Evolutionary conservation across 2,888 invertebrate species (phyloP).

Genomic region (Stegana nigrithorax): DNA sequence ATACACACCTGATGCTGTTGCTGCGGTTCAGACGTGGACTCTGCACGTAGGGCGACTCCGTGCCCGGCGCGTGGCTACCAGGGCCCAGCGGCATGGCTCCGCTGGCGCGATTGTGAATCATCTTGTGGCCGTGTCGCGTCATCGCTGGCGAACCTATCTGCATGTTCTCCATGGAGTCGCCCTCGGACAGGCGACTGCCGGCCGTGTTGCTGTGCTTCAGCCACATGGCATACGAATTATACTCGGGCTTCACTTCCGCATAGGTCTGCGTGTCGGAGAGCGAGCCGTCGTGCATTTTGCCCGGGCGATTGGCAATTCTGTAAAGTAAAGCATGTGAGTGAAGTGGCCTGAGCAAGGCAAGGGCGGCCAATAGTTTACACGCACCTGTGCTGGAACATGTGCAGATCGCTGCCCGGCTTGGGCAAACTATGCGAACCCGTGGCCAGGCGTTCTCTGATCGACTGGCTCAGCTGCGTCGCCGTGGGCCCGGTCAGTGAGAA

Average conservation of each 20-base stretch:
- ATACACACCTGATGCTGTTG: slow-evolving; percentile 88
- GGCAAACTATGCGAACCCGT: slow-evolving; percentile 89
- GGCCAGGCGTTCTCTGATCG: slow-evolving; percentile 83
- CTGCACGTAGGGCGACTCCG: slow-evolving; percentile 70
- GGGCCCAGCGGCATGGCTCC: slow-evolving; percentile 34
- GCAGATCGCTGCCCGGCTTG: slow-evolving; percentile 77
- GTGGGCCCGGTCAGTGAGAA: slow-evolving; percentile 87
- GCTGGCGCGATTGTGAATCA: slow-evolving; percentile 62
- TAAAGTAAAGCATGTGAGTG: background rate
- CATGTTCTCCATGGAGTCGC: slow-evolving; percentile 87
- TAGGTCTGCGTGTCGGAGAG: slow-evolving; percentile 87
- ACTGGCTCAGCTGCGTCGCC: slow-evolving; percentile 87
- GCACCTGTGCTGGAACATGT: slow-evolving; percentile 76
- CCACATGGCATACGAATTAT: slow-evolving; percentile 88
- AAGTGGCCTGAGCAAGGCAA: background rate
- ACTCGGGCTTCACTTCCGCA: slow-evolving; percentile 80
- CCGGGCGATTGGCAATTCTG: slow-evolving; percentile 61
- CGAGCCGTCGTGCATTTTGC: slow-evolving; percentile 81
- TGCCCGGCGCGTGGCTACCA: slow-evolving; percentile 45
- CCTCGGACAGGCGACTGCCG: slow-evolving; percentile 84
- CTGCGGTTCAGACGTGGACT: slow-evolving; percentile 82
- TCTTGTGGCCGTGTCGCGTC: slow-evolving; percentile 70
- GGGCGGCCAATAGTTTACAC: background rate
- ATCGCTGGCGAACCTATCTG: slow-evolving; percentile 79
- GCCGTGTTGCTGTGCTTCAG: slow-evolving; percentile 87